Evolutionary conservation across 2,888 invertebrate genomes (phyloP), one percentile per base, ranked within the genome.

Genomic region (Odontocerum albicorne): DNA sequence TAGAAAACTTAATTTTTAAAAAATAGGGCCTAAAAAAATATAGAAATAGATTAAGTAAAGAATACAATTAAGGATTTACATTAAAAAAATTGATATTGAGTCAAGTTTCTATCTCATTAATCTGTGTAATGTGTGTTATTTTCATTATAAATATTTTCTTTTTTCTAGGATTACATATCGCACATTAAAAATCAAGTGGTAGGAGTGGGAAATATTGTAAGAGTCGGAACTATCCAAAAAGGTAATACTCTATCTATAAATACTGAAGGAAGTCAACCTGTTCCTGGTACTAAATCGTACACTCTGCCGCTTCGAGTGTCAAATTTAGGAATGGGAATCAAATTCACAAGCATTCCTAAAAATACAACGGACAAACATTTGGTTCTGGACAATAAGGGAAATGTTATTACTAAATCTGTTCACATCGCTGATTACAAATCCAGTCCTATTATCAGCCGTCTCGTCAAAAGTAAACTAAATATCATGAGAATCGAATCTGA

Each of bases 121-220:
- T n/a, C n/a, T n/a, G n/a, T n/a, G n/a, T n/a, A n/a, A n/a, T n/a
- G 27, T 7, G 4, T 4, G 19, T 39, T 39, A 4, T 39, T 6
- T 10, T 39, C 12, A 71, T 75, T 60, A 75, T 82, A 32, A 72
- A 75, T 17, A 49, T n/a, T 33, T 54, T 27, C 55, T 49, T 54
- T 55, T 60, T 66, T 70, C 43, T 68, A 77, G 76, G 77, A 77
- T 69, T 77, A 77, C 63, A 76, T 77, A 40, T 72, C 74, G 3
- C 72, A 75, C 54, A 80, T 88, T 63, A 85, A 86, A 63, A 84
- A 83, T 46, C 83, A 86, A 70, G 88, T 84, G 53, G 85, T 86
- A 12, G 89, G 89, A 3, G 87, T 87, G 75, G 89, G 88, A 49
- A 83, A 80, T 67, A 86, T 88, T 8, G 82, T 82, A 2, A 72